Percentiles rank a stretch among this genome's conserved stretches.
These are phyloP conservation scores for Venturia canescens DNA, from an alignment of 1,140 invertebrate genomes.

Conservation along the genomic window DNA sequence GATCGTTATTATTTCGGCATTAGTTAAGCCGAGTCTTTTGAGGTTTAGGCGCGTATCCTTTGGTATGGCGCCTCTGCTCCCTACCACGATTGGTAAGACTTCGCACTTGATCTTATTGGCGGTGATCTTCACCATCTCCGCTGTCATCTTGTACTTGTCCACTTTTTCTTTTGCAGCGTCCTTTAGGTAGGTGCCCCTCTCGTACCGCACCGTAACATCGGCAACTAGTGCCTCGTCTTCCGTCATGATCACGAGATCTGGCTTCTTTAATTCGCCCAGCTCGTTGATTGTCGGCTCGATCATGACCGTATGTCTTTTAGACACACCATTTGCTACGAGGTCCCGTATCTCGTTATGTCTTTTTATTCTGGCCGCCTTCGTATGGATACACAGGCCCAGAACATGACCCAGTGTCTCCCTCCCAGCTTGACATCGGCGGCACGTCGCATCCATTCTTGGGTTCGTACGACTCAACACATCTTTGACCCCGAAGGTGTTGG, in stretches of 20 bases:
- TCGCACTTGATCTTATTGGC: no score
- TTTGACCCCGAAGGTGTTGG: neutral
- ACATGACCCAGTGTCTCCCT: conserved; percentile 67
- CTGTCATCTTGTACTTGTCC: neutral
- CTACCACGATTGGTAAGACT: no score
- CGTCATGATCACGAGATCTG: conserved; percentile 53
- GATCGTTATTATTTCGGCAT: no score
- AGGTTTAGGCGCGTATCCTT: no score
- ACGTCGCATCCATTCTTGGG: neutral
- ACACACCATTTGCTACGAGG: no score
- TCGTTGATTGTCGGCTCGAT: conserved; percentile 50
- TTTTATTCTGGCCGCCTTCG: conserved; percentile 64
- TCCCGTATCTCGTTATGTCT: no score
- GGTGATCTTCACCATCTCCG: neutral
- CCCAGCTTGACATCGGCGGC: neutral
- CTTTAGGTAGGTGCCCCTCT: conserved; percentile 25
- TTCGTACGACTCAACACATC: neutral
- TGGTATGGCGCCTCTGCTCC: no score
- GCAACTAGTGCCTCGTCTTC: conserved; percentile 40
- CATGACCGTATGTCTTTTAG: conserved; percentile 37
- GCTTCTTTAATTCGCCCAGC: conserved; percentile 36
- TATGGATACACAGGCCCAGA: conserved; percentile 67
- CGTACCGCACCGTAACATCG: conserved; percentile 57
- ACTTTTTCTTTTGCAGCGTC: conserved; percentile 47
- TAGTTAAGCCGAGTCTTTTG: conserved; percentile 21